Evolutionary conservation across 2,797 vertebrate genomes (phyloP), one percentile per base, ranked within the genome.

Genomic region (Semotilus atromaculatus): DNA sequence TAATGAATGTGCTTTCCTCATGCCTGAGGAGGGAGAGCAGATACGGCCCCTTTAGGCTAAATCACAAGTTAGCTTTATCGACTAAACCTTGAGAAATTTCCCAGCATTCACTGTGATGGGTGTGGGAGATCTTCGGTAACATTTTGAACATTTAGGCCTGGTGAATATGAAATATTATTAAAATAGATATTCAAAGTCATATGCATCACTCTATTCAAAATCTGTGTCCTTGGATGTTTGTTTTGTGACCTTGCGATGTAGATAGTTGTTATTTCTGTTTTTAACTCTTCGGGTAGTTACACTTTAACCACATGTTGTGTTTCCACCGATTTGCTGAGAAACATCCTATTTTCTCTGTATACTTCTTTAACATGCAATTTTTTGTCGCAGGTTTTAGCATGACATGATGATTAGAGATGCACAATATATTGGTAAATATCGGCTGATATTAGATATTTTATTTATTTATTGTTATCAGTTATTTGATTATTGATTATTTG

Each of bases 1-100:
- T 85, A 87, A 89, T 81, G 84, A 85, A 87, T 85, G 83, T 77
- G 78, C 62, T 78, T 81, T 38, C 68, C 31, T 75, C 38, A 45
- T 76, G 80, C 60, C 62, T 83, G 64, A 72, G 68, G 31, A 72
- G 68, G 21, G 81, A 60, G 34, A 73, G 62, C 29, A 84, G 83
- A 88, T 87, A 82, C 60, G 3, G 14, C 29, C 36, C 70, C 66
- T 68, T 86, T 74, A 72, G 55, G 78, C 79, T 84, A 84, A 85
- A 86, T 88, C 83, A 78, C 72, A 55, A 64, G 85, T 80, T 83
- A 23, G 29, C 45, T 72, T 86, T 83, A 78, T 83, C 62, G 71
- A 84, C 84, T 83, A 84, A 74, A 40, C 66, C 34, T 40, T 51
- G 36, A 14, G 4, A 82, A 77, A 16, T 74, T 26, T 72, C 23